These are phyloP conservation scores for Caenorhabditis drosophilae DNA, from an alignment of 2,888 invertebrate species.

Conservation along the genomic window DNA sequence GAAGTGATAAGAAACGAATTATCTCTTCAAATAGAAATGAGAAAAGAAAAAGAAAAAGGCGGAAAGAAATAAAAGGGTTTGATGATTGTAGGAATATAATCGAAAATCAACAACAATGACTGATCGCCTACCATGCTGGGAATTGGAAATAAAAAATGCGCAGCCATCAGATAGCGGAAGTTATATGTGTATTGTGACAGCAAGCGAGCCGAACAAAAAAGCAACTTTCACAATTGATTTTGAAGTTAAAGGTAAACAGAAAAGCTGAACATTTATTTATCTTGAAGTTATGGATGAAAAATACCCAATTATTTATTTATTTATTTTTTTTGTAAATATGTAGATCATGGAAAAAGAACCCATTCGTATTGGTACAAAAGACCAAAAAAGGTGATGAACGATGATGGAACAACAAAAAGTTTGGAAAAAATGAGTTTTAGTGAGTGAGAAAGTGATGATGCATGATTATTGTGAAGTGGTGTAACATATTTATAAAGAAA, in stretches of 20 bases:
- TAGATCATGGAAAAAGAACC: slow-evolving; percentile 31
- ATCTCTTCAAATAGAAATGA: no score
- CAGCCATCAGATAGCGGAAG: slow-evolving; percentile 62
- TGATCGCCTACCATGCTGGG: slow-evolving; percentile 63
- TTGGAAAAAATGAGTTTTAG: slow-evolving; percentile 3
- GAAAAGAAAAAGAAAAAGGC: no score
- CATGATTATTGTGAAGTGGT: slow-evolving; percentile 11
- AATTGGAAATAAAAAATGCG: slow-evolving; percentile 57
- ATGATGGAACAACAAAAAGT: not conserved
- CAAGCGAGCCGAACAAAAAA: slow-evolving; percentile 22
- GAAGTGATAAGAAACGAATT: no score
- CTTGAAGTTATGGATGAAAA: not conserved
- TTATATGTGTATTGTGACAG: slow-evolving; percentile 58
- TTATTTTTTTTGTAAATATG: not conserved
- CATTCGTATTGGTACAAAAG: slow-evolving; percentile 41
- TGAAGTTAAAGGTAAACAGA: slow-evolving; percentile 64
- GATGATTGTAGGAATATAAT: slow-evolving; percentile 7
- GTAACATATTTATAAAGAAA: slow-evolving; percentile 2
- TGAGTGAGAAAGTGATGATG: slow-evolving; percentile 15
- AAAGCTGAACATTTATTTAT: not conserved
- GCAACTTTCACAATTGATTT: slow-evolving; percentile 61
- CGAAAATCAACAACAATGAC: not conserved
- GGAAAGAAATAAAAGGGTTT: not conserved
- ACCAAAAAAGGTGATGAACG: slow-evolving; percentile 31
- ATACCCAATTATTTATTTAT: not conserved